Evolutionary conservation across 1,140 invertebrate species (phyloP).

Genomic region (Neuroterus valhalla): DNA sequence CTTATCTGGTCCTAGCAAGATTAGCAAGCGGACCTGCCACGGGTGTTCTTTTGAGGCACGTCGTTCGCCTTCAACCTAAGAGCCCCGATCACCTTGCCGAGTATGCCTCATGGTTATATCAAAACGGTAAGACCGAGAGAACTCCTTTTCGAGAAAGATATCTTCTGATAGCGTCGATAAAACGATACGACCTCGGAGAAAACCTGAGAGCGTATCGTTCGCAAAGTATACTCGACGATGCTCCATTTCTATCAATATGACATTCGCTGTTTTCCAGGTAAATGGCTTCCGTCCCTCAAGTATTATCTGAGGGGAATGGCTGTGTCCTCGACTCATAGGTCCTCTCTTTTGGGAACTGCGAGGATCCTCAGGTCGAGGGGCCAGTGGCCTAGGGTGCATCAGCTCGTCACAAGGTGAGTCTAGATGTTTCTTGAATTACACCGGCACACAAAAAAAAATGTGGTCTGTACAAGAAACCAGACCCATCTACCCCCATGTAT

Average conservation of each 20-base stretch:
- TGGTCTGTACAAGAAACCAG: too few relatives aligned
- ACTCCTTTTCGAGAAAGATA: conserved; percentile 44
- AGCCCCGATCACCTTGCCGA: conserved; percentile 81
- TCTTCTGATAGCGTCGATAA: conserved; percentile 46
- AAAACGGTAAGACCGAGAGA: conserved; percentile 75
- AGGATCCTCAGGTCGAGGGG: conserved; percentile 78
- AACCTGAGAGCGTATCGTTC: conserved; percentile 44
- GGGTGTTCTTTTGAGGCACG: conserved; percentile 74
- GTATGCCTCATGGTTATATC: conserved; percentile 81
- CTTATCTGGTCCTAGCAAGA: conserved; percentile 80
- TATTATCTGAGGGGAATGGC: conserved; percentile 79
- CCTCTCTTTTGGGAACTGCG: conserved; percentile 77
- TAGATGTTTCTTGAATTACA: too few relatives aligned
- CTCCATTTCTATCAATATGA: conserved; percentile 53
- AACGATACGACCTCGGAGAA: conserved; percentile 50
- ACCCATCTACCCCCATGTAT: too few relatives aligned
- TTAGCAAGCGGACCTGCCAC: conserved; percentile 76
- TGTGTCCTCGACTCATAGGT: conserved; percentile 72
- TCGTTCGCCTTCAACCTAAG: conserved; percentile 78
- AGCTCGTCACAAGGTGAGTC: conserved; percentile 79
- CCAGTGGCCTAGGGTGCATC: conserved; percentile 79
- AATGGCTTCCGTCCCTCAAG: conserved; percentile 73
- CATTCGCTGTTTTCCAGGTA: conserved; percentile 61
- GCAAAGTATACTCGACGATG: conserved; percentile 48
- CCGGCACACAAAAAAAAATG: too few relatives aligned